These are phyloP conservation scores for Lasioglossum villosulum DNA, from an alignment of 2,888 invertebrate species.

Conservation along the genomic window DNA sequence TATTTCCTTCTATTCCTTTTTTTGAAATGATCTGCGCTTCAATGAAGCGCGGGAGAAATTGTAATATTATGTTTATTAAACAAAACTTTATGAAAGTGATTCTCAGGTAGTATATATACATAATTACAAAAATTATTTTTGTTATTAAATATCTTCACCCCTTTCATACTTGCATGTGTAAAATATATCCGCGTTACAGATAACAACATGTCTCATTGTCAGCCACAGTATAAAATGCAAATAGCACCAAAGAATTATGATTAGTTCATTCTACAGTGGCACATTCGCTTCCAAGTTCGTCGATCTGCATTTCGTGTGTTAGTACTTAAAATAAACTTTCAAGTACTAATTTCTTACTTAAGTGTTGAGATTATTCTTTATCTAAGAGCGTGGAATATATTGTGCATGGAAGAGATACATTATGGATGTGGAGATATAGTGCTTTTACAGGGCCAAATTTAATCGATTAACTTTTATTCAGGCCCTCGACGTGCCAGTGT, in stretches of 20 bases:
- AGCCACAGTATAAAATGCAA: conserved; percentile 29
- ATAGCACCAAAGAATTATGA: conserved; percentile 45
- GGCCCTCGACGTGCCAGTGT: background rate
- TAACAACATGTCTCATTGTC: conserved; percentile 21
- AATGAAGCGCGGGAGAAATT: conserved; percentile 22
- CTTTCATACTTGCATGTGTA: conserved; percentile 1
- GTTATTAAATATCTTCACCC: conserved; percentile 53
- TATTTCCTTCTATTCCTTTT: conserved; percentile 21
- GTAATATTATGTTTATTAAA: conserved; percentile 69
- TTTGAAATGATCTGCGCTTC: background rate
- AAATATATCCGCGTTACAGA: conserved; percentile 31
- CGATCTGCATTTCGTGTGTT: background rate
- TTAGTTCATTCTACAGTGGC: conserved; percentile 29
- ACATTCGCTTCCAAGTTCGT: conserved; percentile 30
- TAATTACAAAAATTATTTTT: conserved; percentile 66
- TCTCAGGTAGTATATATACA: conserved; percentile 62
- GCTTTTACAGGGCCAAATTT: conserved; percentile 14
- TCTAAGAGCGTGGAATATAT: conserved; percentile 27
- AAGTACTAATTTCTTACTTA: conserved; percentile 44
- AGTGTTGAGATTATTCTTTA: conserved; percentile 39
- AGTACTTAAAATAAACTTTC: conserved; percentile 40
- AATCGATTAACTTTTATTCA: conserved; percentile 7
- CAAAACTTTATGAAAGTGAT: conserved; percentile 78
- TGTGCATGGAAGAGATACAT: conserved; percentile 15
- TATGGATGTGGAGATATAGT: conserved; percentile 8